Conservation (phyloP, 2,113 vertebrate species). For the Prinia subflava region DNA sequence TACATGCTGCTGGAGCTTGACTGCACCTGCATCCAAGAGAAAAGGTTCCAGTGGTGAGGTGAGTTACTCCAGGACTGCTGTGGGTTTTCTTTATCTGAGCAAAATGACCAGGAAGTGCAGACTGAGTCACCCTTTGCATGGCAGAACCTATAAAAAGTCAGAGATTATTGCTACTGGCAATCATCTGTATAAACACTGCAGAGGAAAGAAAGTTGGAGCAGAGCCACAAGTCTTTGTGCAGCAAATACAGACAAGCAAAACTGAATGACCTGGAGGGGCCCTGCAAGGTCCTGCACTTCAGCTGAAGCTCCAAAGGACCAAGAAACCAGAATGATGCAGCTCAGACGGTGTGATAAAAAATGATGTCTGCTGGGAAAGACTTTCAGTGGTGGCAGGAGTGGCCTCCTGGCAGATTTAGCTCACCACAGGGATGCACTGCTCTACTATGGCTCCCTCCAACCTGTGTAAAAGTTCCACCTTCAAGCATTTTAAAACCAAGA, state of each 20-base stretch:
- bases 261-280: accelerated
- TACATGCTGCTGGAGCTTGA: background rate
- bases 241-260: background rate
- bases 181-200: background rate
- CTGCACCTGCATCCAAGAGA: background rate
- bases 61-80: background rate
- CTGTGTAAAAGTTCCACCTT: background rate
- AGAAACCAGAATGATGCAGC: background rate
- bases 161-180: background rate
- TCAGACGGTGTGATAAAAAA: background rate
- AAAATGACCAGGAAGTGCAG: background rate
- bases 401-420: background rate
- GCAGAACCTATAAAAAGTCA: background rate
- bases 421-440: accelerated
- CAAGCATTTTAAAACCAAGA: background rate
- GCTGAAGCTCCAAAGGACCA: background rate
- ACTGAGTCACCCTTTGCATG: background rate
- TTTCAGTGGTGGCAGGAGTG: too few species aligned
- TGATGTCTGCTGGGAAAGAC: background rate
- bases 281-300: background rate
- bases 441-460: background rate
- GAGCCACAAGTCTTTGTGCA: background rate
- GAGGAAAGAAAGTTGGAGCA: background rate
- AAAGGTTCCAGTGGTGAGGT: background rate
- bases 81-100: background rate